Conservation (phyloP, 2,797 vertebrate species). For the Adrianichthys oophorus region DNA sequence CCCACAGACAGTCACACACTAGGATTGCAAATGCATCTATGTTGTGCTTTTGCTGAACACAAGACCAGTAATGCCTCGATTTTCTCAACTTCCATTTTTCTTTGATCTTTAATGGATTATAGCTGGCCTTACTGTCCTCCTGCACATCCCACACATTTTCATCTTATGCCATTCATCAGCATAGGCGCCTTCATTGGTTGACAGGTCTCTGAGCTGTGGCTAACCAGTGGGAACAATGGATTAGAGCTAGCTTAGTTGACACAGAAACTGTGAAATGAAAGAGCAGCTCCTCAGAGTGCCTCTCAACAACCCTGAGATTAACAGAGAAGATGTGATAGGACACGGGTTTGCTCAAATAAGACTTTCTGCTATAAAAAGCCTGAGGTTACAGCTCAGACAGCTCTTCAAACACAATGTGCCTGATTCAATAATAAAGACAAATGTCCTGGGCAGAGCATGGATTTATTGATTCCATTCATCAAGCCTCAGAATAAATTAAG, state of each 20-base stretch:
- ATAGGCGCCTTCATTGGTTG: conserved; percentile 27
- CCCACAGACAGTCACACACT: neutral
- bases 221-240: conserved; percentile 61
- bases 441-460: conserved; percentile 55
- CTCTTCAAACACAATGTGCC: conserved; percentile 58
- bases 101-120: too few relatives aligned
- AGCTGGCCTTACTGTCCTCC: neutral
- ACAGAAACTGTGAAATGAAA: conserved; percentile 55
- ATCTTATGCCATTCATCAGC: conserved; percentile 40
- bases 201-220: conserved; percentile 55
- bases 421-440: conserved; percentile 64
- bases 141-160: conserved; percentile 3
- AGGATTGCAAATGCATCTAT: too few relatives aligned
- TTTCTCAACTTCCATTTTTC: neutral
- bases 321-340: conserved; percentile 30
- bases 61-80: conserved; percentile 18
- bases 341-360: conserved; percentile 51
- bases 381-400: conserved; percentile 29
- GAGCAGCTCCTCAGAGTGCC: conserved; percentile 53
- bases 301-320: conserved; percentile 42
- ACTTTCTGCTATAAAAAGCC: conserved; percentile 61
- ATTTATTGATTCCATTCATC: conserved; percentile 68
- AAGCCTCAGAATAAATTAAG: conserved; percentile 31
- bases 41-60: conserved; percentile 26
- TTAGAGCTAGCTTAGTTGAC: conserved; percentile 44